Evolutionary conservation across 2,797 vertebrate genomes (phyloP).

Genomic region (Mormyrops boulengeri): DNA sequence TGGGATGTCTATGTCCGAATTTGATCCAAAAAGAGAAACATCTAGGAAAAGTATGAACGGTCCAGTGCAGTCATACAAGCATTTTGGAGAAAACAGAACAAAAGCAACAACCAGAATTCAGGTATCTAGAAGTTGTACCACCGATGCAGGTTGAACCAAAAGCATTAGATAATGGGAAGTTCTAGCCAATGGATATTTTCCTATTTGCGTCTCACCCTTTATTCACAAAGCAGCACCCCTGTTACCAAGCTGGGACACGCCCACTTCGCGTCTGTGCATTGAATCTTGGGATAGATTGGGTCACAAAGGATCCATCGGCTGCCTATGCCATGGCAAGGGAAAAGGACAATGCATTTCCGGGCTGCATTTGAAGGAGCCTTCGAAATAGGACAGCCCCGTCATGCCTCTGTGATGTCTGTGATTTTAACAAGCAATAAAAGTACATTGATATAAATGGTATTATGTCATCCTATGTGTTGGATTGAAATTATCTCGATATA

Average conservation of each 20-base stretch:
- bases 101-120: neutral
- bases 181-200: neutral
- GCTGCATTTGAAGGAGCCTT: neutral
- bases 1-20: neutral
- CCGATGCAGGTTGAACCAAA: neutral
- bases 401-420: neutral
- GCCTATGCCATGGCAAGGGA: too few species aligned
- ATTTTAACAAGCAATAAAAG: too few species aligned
- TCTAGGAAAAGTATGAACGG: neutral
- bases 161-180: neutral
- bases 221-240: neutral
- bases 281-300: neutral
- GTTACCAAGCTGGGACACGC: neutral
- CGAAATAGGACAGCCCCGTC: neutral
- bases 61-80: neutral
- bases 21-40: neutral
- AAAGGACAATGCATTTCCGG: neutral
- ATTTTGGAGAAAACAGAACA: neutral
- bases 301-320: neutral
- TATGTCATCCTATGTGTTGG: neutral
- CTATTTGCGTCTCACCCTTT: neutral
- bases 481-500: neutral
- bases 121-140: neutral
- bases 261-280: neutral
- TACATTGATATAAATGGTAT: neutral